These are phyloP conservation scores for Lithosia quadra DNA, from an alignment of 2,888 invertebrate genomes.

Conservation along the genomic window DNA sequence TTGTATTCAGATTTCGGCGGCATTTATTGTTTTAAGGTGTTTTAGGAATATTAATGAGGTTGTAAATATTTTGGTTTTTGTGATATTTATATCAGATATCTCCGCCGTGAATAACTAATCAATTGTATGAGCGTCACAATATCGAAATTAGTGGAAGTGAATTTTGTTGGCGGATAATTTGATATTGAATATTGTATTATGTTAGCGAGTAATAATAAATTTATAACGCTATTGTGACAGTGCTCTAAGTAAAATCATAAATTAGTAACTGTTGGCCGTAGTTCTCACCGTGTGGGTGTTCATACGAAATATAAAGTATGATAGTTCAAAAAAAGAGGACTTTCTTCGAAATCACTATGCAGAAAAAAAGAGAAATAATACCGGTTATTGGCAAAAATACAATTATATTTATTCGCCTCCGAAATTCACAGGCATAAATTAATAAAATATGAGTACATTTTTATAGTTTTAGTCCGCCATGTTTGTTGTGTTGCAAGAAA, in stretches of 20 bases:
- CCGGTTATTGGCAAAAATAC: too few species aligned
- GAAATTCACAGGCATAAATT: too few species aligned
- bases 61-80: conserved; percentile 12
- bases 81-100: neutral
- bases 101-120: neutral
- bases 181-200: neutral
- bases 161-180: neutral
- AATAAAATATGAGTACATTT: too few species aligned
- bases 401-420: too few species aligned
- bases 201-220: neutral
- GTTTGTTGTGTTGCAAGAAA: too few species aligned
- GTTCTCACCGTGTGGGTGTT: too few species aligned
- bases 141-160: neutral
- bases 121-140: neutral
- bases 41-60: conserved; percentile 6
- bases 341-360: too few species aligned
- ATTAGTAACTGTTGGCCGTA: too few species aligned
- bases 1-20: conserved; percentile 22
- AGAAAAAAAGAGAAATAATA: too few species aligned
- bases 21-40: conserved; percentile 24
- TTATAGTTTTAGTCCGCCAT: too few species aligned
- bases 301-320: too few species aligned
- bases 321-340: too few species aligned
- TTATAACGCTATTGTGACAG: neutral
- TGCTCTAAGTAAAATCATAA: neutral